phyloP scores from a whole-genome alignment of 2,888 invertebrate genomes.

The Cynaeus angustus region DNA sequence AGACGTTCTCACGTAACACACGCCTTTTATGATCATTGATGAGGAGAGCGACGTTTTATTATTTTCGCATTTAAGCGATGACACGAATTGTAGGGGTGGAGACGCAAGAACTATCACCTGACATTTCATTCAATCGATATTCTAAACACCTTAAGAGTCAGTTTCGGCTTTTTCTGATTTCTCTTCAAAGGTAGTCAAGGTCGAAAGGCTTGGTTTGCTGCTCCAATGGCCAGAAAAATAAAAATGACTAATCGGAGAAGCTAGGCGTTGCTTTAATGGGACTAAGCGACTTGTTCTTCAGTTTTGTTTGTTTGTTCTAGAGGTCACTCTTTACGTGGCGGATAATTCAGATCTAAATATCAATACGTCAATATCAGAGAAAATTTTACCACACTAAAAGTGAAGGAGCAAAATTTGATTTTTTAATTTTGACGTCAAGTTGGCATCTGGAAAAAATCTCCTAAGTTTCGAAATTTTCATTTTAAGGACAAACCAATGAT shows the following conservation, averaged over 20 bases:
- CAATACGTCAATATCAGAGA: too few species aligned
- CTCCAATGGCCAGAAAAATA: slow-evolving; percentile 14
- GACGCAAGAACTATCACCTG: slow-evolving; percentile 13
- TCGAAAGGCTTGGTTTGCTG: slow-evolving; percentile 9
- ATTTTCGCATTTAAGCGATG: not conserved
- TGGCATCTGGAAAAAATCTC: too few species aligned
- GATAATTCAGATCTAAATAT: too few species aligned
- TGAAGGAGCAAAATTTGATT: too few species aligned
- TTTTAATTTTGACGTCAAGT: too few species aligned
- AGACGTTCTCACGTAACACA: not conserved
- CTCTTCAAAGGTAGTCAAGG: slow-evolving; percentile 6
- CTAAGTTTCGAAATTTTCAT: too few species aligned
- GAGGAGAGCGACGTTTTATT: not conserved
- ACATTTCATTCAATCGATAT: slow-evolving; percentile 31
- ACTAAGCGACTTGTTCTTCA: too few species aligned
- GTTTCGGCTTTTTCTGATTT: slow-evolving; percentile 9
- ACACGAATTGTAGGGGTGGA: slow-evolving; percentile 12
- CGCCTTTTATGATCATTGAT: not conserved
- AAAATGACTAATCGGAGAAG: not conserved
- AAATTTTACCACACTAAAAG: too few species aligned
- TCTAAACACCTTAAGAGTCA: not conserved
- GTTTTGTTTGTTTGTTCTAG: too few species aligned
- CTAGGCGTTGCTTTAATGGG: not conserved
- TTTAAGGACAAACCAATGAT: too few species aligned
- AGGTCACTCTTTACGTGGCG: too few species aligned